These are phyloP conservation scores for Dasypolia templi DNA, from an alignment of 2,888 invertebrate species.

Conservation along the genomic window DNA sequence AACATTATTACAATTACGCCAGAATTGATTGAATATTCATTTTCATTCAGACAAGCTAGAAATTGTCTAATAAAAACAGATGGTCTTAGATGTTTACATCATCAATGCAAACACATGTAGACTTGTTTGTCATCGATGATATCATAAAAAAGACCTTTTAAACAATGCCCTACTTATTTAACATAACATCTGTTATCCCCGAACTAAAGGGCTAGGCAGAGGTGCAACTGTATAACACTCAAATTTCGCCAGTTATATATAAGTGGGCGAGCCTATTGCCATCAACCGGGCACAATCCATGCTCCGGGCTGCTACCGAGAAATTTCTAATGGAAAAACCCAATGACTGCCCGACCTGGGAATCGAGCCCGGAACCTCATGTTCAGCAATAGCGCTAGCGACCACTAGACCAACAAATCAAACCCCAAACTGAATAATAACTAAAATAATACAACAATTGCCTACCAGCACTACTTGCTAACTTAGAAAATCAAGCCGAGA, in stretches of 20 bases:
- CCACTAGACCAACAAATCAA: not conserved
- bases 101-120: not conserved
- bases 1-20: not conserved
- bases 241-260: too few relatives aligned
- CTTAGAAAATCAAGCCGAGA: constrained; percentile 30
- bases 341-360: too few relatives aligned
- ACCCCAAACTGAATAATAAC: not conserved
- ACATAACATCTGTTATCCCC: too few relatives aligned
- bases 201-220: too few relatives aligned
- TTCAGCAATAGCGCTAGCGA: too few relatives aligned
- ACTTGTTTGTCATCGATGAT: constrained; percentile 31
- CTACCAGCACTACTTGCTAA: constrained; percentile 5
- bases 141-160: not conserved
- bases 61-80: not conserved
- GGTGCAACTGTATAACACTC: too few relatives aligned
- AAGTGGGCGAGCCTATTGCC: too few relatives aligned
- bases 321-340: too few relatives aligned
- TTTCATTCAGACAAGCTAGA: not conserved
- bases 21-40: not conserved
- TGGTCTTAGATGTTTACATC: not conserved
- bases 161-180: not conserved
- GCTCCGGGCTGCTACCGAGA: too few relatives aligned
- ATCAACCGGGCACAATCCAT: too few relatives aligned
- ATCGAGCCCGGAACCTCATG: too few relatives aligned
- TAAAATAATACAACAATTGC: not conserved